These are phyloP conservation scores for Lethenteron reissneri DNA, from an alignment of 2,113 vertebrate species.

Conservation along the genomic window DNA sequence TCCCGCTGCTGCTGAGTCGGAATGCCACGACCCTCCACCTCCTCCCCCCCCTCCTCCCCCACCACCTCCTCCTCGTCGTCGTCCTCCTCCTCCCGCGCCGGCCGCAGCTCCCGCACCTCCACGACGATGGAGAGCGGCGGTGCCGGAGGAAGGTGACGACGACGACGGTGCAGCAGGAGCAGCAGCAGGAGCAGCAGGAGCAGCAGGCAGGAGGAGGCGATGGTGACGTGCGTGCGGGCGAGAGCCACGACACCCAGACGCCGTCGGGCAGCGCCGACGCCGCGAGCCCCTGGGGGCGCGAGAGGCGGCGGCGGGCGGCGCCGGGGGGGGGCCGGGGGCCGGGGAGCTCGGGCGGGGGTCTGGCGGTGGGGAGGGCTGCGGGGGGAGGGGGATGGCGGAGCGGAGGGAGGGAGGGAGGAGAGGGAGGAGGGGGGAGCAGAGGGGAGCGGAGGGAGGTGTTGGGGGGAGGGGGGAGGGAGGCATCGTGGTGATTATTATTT, in stretches of 20 bases:
- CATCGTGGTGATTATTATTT: not conserved
- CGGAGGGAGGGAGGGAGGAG: not conserved
- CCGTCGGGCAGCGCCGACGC: no score
- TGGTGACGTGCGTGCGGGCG: constrained; percentile 18
- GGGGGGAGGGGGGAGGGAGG: constrained; percentile 1
- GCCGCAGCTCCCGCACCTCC: constrained; percentile 26
- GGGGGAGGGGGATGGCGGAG: not conserved
- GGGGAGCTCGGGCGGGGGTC: constrained; percentile 25
- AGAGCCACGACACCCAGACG: no score
- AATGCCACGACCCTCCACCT: no score
- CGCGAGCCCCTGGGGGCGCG: no score
- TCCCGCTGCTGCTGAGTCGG: no score
- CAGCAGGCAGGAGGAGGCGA: constrained; percentile 36
- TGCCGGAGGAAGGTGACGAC: constrained; percentile 10
- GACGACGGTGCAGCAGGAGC: constrained; percentile 30
- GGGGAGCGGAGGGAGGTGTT: not conserved
- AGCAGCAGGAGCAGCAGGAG: constrained; percentile 48
- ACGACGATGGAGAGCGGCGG: no score
- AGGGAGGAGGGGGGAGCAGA: not conserved
- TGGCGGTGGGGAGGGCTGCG: constrained; percentile 32
- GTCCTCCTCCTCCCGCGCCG: constrained; percentile 27
- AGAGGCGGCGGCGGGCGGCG: constrained; percentile 1
- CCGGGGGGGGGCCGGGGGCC: constrained; percentile 37
- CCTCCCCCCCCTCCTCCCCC: no score
- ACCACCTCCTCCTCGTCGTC: no score